Conservation (phyloP, 2,888 invertebrate species). For the Neoitamus cyanurus region DNA sequence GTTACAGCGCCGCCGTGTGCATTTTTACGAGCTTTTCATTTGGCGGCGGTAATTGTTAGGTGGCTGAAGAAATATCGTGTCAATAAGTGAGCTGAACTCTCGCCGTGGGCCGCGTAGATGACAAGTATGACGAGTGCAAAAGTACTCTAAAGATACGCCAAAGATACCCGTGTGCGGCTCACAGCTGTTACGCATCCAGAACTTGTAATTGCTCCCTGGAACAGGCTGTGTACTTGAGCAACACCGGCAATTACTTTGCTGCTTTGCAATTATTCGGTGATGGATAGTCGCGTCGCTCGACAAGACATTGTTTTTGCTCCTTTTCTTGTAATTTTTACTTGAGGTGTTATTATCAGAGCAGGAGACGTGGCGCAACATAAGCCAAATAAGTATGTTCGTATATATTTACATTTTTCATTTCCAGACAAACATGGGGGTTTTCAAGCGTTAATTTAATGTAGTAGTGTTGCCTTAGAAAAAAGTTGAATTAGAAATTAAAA, state of each 20-base stretch:
- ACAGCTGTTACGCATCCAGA: conserved; percentile 9
- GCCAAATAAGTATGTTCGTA: background rate
- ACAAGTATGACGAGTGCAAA: background rate
- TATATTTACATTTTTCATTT: background rate
- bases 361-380: background rate
- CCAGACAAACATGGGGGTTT: background rate
- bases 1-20: background rate
- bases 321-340: background rate
- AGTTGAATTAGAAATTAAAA: too few species aligned
- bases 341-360: background rate
- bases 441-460: too few species aligned
- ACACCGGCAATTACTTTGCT: background rate
- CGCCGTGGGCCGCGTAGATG: background rate
- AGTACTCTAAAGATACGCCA: background rate
- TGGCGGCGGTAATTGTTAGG: conserved; percentile 13
- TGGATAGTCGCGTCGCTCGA: background rate
- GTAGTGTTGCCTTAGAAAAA: too few species aligned
- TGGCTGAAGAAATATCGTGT: conserved; percentile 26
- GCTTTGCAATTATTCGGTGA: conserved; percentile 21
- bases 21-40: background rate
- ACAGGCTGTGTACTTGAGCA: background rate
- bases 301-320: background rate
- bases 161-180: background rate
- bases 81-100: background rate
- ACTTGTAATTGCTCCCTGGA: background rate